phyloP scores from a whole-genome alignment of 2,888 invertebrate species.

The Oligia strigilis region DNA sequence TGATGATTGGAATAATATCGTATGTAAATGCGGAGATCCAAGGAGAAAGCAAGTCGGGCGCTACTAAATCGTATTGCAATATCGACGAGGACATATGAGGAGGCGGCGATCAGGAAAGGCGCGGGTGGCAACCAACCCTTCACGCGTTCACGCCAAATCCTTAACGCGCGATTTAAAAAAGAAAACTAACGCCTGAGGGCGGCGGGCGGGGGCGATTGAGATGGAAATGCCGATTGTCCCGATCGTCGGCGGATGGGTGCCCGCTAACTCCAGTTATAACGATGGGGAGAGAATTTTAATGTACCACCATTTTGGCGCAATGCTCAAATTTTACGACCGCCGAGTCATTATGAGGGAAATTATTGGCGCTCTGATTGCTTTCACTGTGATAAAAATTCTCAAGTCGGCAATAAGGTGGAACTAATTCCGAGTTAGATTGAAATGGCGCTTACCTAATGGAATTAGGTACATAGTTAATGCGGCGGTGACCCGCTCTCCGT shows the following conservation, averaged over 20 bases:
- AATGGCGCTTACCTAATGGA: constrained; percentile 80
- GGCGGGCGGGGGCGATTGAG: constrained; percentile 82
- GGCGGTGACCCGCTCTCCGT: constrained; percentile 57
- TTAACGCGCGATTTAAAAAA: constrained; percentile 91
- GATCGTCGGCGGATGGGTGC: constrained; percentile 81
- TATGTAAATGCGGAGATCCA: constrained; percentile 65
- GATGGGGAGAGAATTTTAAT: constrained; percentile 91
- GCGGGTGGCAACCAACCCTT: constrained; percentile 84
- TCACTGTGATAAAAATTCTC: constrained; percentile 90
- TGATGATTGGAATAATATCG: constrained; percentile 66
- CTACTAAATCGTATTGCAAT: constrained; percentile 78
- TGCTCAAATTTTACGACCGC: constrained; percentile 90
- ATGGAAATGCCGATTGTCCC: constrained; percentile 89
- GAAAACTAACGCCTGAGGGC: constrained; percentile 87
- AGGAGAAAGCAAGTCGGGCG: constrained; percentile 65
- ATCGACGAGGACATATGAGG: constrained; percentile 85
- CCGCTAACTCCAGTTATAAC: constrained; percentile 89
- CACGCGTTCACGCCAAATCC: constrained; percentile 89
- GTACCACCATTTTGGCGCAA: constrained; percentile 90
- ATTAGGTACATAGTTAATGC: constrained; percentile 74
- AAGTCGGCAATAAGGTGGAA: constrained; percentile 90
- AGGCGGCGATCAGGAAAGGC: constrained; percentile 75
- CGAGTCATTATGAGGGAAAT: constrained; percentile 90
- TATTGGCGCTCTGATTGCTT: constrained; percentile 91
- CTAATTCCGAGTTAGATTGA: constrained; percentile 88